These are phyloP conservation scores for Spheniscus mendiculus DNA, from an alignment of 2,113 vertebrate genomes.

Conservation along the genomic window DNA sequence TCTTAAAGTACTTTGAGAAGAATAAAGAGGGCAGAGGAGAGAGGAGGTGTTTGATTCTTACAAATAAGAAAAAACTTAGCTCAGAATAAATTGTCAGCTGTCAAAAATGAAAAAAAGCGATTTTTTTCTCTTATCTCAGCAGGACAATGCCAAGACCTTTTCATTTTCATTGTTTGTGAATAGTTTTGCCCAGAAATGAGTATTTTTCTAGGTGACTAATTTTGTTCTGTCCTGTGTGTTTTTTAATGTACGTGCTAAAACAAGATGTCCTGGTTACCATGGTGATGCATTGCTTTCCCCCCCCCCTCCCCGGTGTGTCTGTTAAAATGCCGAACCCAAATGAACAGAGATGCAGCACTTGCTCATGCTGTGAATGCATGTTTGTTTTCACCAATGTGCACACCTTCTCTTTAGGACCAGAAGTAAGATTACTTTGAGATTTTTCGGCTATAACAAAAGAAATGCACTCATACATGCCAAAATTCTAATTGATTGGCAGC, in stretches of 20 bases:
- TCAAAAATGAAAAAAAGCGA: neutral
- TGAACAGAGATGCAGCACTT: neutral
- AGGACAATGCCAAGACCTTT: neutral
- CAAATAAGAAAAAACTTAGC: neutral
- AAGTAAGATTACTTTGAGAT: neutral
- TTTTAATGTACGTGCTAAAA: neutral
- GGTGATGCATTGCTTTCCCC: neutral
- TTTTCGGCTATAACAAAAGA: neutral
- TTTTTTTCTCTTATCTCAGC: neutral
- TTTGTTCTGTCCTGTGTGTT: neutral
- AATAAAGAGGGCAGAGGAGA: neutral
- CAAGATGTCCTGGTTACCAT: conserved; percentile 52
- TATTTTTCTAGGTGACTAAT: neutral
- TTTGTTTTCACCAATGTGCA: neutral
- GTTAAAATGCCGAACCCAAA: conserved; percentile 13
- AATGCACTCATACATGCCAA: neutral
- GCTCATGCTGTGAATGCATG: neutral
- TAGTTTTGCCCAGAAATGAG: neutral
- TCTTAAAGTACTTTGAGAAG: neutral
- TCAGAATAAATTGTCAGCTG: neutral
- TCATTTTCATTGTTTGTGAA: neutral
- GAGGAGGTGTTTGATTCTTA: neutral
- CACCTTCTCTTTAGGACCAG: neutral
- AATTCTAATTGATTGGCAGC: neutral
- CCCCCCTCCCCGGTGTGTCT: neutral